phyloP scores from a whole-genome alignment of 2,888 invertebrate species.

The Pyrrhia umbra region DNA sequence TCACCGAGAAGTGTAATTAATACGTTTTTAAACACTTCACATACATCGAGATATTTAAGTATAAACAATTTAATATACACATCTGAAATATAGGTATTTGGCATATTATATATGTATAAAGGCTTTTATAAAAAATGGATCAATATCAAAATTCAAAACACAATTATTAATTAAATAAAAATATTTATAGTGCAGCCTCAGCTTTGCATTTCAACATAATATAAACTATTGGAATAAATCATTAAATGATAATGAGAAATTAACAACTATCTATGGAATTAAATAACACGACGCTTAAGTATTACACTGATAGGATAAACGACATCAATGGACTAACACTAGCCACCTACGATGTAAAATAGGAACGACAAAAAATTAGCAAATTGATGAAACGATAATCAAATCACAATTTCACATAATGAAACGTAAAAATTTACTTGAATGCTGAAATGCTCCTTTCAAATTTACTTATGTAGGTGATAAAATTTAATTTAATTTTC shows the following conservation, averaged over 20 bases:
- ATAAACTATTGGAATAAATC: conserved; percentile 15
- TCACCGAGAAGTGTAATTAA: conserved; percentile 23
- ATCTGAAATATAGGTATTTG: conserved; percentile 35
- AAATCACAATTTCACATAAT: too few species aligned
- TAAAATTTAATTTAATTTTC: too few species aligned
- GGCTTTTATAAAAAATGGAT: background rate
- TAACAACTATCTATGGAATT: conserved; percentile 46
- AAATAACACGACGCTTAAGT: conserved; percentile 48
- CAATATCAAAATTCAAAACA: conserved; percentile 4
- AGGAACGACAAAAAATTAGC: too few species aligned
- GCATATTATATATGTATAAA: conserved; percentile 35
- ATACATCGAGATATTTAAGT: conserved; percentile 11
- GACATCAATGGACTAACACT: conserved; percentile 20
- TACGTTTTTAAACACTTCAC: conserved; percentile 12
- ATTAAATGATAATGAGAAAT: conserved; percentile 36
- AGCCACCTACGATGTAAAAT: background rate
- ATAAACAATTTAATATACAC: conserved; percentile 3
- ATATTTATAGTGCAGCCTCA: conserved; percentile 1
- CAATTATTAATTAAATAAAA: conserved; percentile 1
- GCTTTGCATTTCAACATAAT: conserved; percentile 16
- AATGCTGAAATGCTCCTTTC: background rate
- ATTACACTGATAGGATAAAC: conserved; percentile 37
- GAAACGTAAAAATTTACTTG: too few species aligned
- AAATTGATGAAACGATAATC: too few species aligned
- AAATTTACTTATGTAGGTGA: too few species aligned